Evolutionary conservation across 2,888 invertebrate species (phyloP).

Genomic region (Andrena trimmerana): DNA sequence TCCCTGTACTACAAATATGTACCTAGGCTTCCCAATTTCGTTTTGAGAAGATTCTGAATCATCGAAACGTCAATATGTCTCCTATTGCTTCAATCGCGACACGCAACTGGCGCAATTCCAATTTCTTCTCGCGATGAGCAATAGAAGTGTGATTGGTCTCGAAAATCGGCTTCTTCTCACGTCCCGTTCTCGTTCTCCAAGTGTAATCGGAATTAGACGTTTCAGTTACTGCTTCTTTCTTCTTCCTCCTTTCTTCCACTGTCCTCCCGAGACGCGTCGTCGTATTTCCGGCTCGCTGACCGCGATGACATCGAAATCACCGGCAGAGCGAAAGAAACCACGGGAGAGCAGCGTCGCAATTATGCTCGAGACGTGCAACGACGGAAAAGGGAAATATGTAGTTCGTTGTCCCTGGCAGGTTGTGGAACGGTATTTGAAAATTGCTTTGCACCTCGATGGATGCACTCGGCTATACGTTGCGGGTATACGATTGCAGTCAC

Average conservation of each 20-base stretch:
- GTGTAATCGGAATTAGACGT: conserved; percentile 23
- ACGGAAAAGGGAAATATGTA: conserved; percentile 29
- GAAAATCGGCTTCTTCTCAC: conserved; percentile 21
- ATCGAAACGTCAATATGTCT: neutral
- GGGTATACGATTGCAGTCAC: neutral
- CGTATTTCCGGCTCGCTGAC: conserved; percentile 37
- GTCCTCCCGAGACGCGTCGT: neutral
- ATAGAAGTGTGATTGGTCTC: conserved; percentile 22
- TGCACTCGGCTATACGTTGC: neutral
- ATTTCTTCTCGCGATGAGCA: neutral
- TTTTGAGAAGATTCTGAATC: neutral
- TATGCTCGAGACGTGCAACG: conserved; percentile 20
- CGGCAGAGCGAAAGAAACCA: conserved; percentile 18
- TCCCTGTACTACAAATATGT: neutral
- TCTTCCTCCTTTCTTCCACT: neutral
- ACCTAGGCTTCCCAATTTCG: neutral
- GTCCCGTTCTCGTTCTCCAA: conserved; percentile 42
- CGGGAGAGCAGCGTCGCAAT: conserved; percentile 16
- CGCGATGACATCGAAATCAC: conserved; percentile 45
- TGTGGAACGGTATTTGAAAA: conserved; percentile 43
- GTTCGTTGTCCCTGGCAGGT: conserved; percentile 33
- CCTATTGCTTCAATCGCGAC: neutral
- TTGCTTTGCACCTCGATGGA: conserved; percentile 30
- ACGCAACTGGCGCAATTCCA: neutral
- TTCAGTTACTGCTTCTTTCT: neutral